Conservation (phyloP, 2,888 invertebrate genomes). For the Trachelus troglodyta region DNA sequence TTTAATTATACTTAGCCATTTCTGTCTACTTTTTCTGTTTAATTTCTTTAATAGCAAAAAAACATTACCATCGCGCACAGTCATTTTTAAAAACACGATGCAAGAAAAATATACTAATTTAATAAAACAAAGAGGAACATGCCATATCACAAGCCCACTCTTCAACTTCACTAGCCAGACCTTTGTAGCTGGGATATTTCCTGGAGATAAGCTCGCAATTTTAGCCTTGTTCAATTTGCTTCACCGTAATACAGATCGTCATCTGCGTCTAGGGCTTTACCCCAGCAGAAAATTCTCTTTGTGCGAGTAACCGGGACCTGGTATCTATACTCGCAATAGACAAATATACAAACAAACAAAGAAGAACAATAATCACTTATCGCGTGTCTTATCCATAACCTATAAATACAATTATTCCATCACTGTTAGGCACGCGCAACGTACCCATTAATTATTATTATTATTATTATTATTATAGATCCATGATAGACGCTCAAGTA, state of each 20-base stretch:
- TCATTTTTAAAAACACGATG: background rate
- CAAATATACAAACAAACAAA: slow-evolving; percentile 6
- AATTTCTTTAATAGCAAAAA: background rate
- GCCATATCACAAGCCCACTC: background rate
- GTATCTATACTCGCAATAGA: background rate
- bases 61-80: slow-evolving; percentile 9
- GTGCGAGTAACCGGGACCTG: background rate
- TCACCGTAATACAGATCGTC: background rate
- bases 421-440: background rate
- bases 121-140: background rate
- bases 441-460: background rate
- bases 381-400: background rate
- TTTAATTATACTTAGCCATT: slow-evolving; percentile 4
- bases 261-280: background rate
- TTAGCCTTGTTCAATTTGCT: background rate
- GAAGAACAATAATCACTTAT: slow-evolving; percentile 13
- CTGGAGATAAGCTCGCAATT: slow-evolving; percentile 9
- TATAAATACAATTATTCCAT: slow-evolving; percentile 6
- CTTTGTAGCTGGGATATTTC: background rate
- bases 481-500: background rate
- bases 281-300: background rate
- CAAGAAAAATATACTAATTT: background rate
- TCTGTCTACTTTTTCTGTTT: background rate
- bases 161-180: background rate
- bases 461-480: background rate